Evolutionary conservation across 2,113 vertebrate species (phyloP).

Genomic region (Ictalurus punctatus): DNA sequence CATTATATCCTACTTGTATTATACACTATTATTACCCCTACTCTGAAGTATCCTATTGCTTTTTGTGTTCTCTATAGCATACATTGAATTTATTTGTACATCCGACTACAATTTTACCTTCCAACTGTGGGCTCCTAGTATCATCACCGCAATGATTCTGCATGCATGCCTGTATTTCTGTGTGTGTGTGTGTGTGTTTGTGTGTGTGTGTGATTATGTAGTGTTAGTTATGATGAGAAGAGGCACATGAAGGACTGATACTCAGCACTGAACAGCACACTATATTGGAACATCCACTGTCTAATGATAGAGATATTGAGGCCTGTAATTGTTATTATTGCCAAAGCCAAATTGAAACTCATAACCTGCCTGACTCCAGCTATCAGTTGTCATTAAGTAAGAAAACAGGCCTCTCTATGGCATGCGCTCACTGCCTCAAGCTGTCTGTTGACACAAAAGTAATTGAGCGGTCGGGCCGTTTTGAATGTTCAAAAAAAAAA

Average conservation of each 20-base stretch:
- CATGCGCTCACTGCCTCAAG: conserved; percentile 66
- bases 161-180: not conserved
- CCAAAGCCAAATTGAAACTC: conserved; percentile 77
- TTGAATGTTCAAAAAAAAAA: conserved; percentile 66
- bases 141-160: not conserved
- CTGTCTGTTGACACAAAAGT: conserved; percentile 77
- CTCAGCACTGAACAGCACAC: conserved; percentile 48
- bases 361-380: conserved; percentile 76
- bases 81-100: not conserved
- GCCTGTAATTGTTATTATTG: conserved; percentile 80
- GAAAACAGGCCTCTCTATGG: conserved; percentile 63
- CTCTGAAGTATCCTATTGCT: not conserved
- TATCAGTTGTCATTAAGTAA: conserved; percentile 77
- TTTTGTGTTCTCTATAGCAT: not conserved
- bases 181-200: conserved; percentile 39
- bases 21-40: not conserved
- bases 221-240: conserved; percentile 60
- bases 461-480: conserved; percentile 74
- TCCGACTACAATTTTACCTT: not conserved
- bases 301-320: conserved; percentile 74
- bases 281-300: conserved; percentile 51
- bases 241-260: conserved; percentile 63
- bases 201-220: conserved; percentile 43
- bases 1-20: too few relatives aligned
- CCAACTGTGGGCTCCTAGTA: not conserved